phyloP scores from a whole-genome alignment of 2,888 invertebrate genomes.

The Taenaris catops region DNA sequence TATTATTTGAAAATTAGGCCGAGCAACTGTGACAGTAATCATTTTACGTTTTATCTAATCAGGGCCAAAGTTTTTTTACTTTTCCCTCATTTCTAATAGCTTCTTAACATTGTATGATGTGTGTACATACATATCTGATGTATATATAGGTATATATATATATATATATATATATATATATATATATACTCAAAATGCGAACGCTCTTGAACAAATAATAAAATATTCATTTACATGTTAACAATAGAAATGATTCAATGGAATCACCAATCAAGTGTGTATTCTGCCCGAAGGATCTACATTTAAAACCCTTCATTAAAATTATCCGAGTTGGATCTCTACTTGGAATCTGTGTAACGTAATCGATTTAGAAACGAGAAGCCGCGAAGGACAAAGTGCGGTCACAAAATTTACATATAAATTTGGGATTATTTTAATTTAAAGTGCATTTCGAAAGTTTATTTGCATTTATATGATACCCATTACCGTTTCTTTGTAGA shows the following conservation, averaged over 20 bases:
- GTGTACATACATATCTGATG: too few species aligned
- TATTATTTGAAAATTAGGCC: too few species aligned
- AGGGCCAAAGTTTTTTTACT: too few species aligned
- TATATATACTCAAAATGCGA: too few species aligned
- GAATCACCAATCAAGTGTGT: constrained; percentile 52
- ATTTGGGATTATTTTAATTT: constrained; percentile 77
- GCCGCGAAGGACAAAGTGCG: constrained; percentile 72
- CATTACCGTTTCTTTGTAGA: constrained; percentile 67
- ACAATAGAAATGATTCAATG: constrained; percentile 27
- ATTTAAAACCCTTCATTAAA: constrained; percentile 69
- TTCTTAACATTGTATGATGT: too few species aligned
- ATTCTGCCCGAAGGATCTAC: constrained; percentile 50
- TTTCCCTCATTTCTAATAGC: too few species aligned
- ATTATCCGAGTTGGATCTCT: constrained; percentile 63
- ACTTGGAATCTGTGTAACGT: constrained; percentile 62
- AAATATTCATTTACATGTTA: neutral
- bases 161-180: too few species aligned
- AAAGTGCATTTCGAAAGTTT: constrained; percentile 68
- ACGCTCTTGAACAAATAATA: neutral
- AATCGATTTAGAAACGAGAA: constrained; percentile 70
- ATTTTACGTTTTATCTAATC: too few species aligned
- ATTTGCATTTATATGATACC: constrained; percentile 72
- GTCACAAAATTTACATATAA: constrained; percentile 75
- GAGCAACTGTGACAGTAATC: too few species aligned
- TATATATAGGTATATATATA: too few species aligned